These are phyloP conservation scores for Drosophila lowei DNA, from an alignment of 1,140 invertebrate species.

Conservation along the genomic window DNA sequence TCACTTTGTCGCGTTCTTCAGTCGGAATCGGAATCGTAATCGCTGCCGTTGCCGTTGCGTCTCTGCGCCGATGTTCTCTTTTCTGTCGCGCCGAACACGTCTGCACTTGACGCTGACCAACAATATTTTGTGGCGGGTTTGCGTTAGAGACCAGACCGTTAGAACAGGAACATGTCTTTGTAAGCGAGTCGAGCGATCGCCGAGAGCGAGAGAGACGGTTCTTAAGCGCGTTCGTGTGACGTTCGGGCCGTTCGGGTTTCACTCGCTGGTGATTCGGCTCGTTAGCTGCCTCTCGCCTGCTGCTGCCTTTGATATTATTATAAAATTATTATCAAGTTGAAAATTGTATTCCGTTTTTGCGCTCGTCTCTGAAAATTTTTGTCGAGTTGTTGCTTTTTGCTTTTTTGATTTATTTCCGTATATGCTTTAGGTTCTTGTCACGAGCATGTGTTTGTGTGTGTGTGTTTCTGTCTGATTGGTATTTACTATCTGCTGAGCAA, in stretches of 20 bases:
- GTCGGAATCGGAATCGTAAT: slow-evolving; percentile 32
- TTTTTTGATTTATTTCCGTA: slow-evolving; percentile 39
- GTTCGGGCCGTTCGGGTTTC: not conserved
- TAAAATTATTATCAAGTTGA: slow-evolving; percentile 45
- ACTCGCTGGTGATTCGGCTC: too few relatives aligned
- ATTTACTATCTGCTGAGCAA: slow-evolving; percentile 64
- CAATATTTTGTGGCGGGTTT: slow-evolving; percentile 38
- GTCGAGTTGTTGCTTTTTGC: slow-evolving; percentile 13
- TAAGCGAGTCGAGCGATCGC: too few relatives aligned
- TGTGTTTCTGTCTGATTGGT: slow-evolving; percentile 27
- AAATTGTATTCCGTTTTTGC: slow-evolving; percentile 22
- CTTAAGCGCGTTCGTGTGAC: slow-evolving; percentile 3
- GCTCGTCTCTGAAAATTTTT: slow-evolving; percentile 7
- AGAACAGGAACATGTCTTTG: slow-evolving; percentile 32
- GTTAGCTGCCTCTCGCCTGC: slow-evolving; percentile 18
- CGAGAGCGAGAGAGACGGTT: not conserved
- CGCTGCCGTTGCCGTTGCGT: not conserved
- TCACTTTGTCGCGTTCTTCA: slow-evolving; percentile 39
- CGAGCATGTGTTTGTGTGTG: slow-evolving; percentile 19
- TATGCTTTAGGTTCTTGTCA: slow-evolving; percentile 38
- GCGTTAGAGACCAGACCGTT: slow-evolving; percentile 26
- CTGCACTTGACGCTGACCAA: slow-evolving; percentile 54
- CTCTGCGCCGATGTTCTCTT: slow-evolving; percentile 10
- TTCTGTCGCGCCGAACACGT: slow-evolving; percentile 8
- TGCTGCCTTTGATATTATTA: slow-evolving; percentile 34